Evolutionary conservation across 2,888 invertebrate species (phyloP).

Genomic region (Polyploca ridens): DNA sequence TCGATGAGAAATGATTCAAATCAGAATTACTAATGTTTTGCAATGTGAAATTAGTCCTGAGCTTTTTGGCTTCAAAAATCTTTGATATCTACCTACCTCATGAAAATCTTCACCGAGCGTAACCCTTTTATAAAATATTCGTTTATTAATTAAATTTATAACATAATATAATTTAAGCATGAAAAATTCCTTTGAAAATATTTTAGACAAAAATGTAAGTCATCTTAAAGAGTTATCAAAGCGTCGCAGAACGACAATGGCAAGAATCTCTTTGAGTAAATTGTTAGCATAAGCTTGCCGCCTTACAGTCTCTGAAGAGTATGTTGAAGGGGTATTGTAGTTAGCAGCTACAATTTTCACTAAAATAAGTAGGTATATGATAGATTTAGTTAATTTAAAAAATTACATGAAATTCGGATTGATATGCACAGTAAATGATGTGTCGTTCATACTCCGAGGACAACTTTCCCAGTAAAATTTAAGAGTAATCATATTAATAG

Average conservation of each 20-base stretch:
- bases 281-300: constrained; percentile 64
- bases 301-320: constrained; percentile 51
- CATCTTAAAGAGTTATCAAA: constrained; percentile 77
- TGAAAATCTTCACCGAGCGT: too few species aligned
- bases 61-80: too few species aligned
- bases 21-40: too few species aligned
- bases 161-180: not conserved
- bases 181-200: constrained; percentile 11
- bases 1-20: too few species aligned
- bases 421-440: not conserved
- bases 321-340: constrained; percentile 42
- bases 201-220: constrained; percentile 43
- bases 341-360: constrained; percentile 37
- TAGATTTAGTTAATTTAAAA: constrained; percentile 13
- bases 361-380: too few species aligned
- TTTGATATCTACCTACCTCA: too few species aligned
- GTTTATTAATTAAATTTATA: not conserved
- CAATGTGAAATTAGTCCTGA: too few species aligned
- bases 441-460: too few species aligned
- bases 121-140: too few species aligned
- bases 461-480: too few species aligned
- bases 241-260: constrained; percentile 54
- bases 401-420: not conserved
- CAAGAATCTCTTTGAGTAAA: constrained; percentile 77
- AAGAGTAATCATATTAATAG: too few species aligned